phyloP scores from a whole-genome alignment of 1,140 invertebrate species.

The Zelostemma sp. region DNA sequence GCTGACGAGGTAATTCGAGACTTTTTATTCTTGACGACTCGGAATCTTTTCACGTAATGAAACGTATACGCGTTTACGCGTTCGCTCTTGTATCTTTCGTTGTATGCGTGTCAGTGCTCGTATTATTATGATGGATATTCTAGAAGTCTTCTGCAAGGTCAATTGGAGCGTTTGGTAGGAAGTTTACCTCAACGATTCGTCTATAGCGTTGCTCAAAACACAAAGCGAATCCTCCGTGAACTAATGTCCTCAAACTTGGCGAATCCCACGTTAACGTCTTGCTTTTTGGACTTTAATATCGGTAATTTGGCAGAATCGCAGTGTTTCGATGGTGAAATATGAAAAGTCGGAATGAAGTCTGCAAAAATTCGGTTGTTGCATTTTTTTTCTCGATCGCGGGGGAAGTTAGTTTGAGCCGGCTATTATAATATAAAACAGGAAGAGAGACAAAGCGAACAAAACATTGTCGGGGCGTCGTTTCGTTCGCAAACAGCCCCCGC shows the following conservation, averaged over 20 bases:
- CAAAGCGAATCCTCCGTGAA: too few species aligned
- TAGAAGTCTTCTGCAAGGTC: constrained; percentile 31
- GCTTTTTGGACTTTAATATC: not conserved
- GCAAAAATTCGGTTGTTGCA: constrained; percentile 41
- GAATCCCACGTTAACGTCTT: too few species aligned
- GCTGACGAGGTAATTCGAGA: constrained; percentile 51
- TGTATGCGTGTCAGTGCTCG: constrained; percentile 32
- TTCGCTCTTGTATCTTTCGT: not conserved
- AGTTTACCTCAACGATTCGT: constrained; percentile 21
- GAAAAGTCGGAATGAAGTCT: constrained; percentile 28
- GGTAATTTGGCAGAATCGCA: too few species aligned
- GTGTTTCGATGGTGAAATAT: too few species aligned
- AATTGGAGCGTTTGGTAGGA: constrained; percentile 16
- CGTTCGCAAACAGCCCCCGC: constrained; percentile 56
- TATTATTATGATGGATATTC: constrained; percentile 31
- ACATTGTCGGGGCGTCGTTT: constrained; percentile 66
- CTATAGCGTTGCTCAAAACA: not conserved
- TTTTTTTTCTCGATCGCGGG: constrained; percentile 26
- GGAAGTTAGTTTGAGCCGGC: constrained; percentile 41
- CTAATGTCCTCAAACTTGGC: too few species aligned
- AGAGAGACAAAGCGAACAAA: constrained; percentile 68
- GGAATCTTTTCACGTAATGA: constrained; percentile 29
- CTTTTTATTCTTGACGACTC: constrained; percentile 51
- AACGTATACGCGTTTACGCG: constrained; percentile 28
- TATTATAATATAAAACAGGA: constrained; percentile 59